These are phyloP conservation scores for Myotis vivesi DNA, from an alignment of 2,797 vertebrate species.

Conservation along the genomic window DNA sequence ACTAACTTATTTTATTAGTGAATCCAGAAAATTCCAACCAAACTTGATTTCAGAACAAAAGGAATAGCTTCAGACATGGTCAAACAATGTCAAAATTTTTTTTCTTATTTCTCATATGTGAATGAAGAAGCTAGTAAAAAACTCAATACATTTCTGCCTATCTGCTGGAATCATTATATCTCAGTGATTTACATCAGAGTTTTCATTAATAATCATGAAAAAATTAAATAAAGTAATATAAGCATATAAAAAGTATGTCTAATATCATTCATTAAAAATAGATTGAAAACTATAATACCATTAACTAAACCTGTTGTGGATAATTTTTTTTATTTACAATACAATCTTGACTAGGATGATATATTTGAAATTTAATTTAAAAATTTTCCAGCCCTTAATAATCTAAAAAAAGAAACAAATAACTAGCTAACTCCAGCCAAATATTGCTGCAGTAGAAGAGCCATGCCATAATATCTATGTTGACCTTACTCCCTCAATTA, in stretches of 20 bases:
- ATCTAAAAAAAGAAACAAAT: neutral
- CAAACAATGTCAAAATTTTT: neutral
- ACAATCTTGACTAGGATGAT: neutral
- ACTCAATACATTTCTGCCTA: neutral
- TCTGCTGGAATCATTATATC: neutral
- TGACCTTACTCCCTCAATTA: neutral
- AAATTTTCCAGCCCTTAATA: neutral
- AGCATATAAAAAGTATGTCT: neutral
- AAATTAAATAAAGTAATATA: neutral
- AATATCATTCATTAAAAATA: neutral
- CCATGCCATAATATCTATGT: neutral
- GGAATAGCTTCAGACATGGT: neutral
- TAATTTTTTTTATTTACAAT: constrained; percentile 9
- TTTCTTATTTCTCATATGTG: neutral
- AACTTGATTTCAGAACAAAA: neutral
- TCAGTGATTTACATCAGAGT: neutral
- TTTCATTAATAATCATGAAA: neutral
- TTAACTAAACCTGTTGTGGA: neutral
- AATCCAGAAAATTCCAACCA: neutral
- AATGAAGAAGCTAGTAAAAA: neutral
- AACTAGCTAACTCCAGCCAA: neutral
- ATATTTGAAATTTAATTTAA: neutral
- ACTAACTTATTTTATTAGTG: neutral
- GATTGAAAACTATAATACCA: constrained; percentile 14
- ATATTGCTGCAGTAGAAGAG: neutral